Percentiles rank a stretch among this genome's conserved stretches.
Conservation (phyloP, 2,888 invertebrate genomes). For the Eupithecia vulgata region DNA sequence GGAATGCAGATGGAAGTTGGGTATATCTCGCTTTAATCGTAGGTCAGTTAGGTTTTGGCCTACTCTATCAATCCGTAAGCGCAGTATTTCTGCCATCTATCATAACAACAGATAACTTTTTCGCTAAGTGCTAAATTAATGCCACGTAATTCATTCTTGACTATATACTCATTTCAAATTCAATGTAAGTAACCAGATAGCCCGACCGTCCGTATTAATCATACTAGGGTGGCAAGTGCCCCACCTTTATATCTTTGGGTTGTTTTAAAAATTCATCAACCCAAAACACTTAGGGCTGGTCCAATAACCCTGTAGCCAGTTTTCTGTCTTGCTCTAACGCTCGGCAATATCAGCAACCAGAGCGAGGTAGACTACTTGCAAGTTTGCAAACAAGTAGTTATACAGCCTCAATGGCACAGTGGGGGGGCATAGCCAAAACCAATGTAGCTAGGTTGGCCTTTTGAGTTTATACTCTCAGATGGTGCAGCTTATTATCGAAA, state of each 20-base stretch:
- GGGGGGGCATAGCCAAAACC: background rate
- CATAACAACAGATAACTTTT: slow-evolving; percentile 2
- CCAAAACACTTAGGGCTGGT: slow-evolving; percentile 43
- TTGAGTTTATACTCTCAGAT: background rate
- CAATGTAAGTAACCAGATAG: slow-evolving; percentile 39
- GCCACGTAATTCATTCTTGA: slow-evolving; percentile 12
- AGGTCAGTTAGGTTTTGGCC: background rate
- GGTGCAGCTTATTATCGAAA: background rate
- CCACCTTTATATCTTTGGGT: slow-evolving; percentile 31
- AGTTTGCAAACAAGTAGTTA: slow-evolving; percentile 6
- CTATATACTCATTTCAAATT: slow-evolving; percentile 37
- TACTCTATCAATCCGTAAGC: background rate
- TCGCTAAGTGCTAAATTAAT: slow-evolving; percentile 8
- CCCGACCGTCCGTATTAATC: slow-evolving; percentile 38
- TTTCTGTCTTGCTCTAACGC: slow-evolving; percentile 47
- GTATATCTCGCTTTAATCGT: background rate
- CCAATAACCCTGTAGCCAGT: slow-evolving; percentile 45
- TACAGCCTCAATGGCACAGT: slow-evolving; percentile 4
- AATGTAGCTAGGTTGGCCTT: background rate
- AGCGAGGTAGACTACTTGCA: slow-evolving; percentile 1
- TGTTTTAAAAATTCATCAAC: slow-evolving; percentile 44
- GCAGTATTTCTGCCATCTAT: background rate
- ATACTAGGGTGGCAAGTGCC: slow-evolving; percentile 30
- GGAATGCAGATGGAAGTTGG: background rate
- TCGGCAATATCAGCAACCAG: slow-evolving; percentile 20